A percentile compares a stretch with the other conserved stretches of the same genome.
Evolutionary conservation across 2,888 invertebrate genomes (phyloP).

Genomic region (Apamea crenata): DNA sequence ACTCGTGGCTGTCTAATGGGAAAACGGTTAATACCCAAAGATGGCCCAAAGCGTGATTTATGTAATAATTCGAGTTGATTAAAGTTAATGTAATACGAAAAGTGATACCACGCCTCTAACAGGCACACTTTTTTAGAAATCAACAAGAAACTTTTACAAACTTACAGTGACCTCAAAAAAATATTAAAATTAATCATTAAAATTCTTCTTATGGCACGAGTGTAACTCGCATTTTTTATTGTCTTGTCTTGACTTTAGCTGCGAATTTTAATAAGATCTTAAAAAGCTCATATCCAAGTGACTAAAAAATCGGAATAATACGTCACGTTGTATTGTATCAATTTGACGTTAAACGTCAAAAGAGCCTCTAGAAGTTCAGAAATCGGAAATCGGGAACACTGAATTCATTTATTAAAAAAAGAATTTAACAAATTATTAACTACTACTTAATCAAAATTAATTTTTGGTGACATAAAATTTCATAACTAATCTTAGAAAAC

Average conservation of each 20-base stretch:
- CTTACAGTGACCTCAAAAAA: too few species aligned
- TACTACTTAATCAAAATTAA: slow-evolving; percentile 21
- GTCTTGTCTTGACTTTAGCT: background rate
- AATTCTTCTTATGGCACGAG: too few species aligned
- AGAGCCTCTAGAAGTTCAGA: slow-evolving; percentile 26
- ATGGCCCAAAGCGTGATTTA: too few species aligned
- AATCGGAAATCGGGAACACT: slow-evolving; percentile 34
- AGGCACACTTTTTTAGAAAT: too few species aligned
- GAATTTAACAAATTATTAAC: slow-evolving; percentile 23
- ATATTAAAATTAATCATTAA: too few species aligned
- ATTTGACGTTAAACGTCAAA: slow-evolving; percentile 44
- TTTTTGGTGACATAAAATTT: slow-evolving; percentile 32
- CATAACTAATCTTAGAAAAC: slow-evolving; percentile 17
- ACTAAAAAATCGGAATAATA: background rate
- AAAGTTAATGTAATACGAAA: too few species aligned
- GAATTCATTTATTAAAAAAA: slow-evolving; percentile 31
- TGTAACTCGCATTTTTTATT: background rate
- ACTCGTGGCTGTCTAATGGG: too few species aligned
- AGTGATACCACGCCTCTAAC: too few species aligned
- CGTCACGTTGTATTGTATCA: slow-evolving; percentile 21
- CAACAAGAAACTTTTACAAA: too few species aligned
- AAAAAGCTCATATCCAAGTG: slow-evolving; percentile 7
- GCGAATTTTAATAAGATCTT: too few species aligned
- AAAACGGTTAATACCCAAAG: too few species aligned
- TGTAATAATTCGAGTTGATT: too few species aligned